Base-by-base conservation (phyloP, 1,140 invertebrate species). In the Apolygus lucorum region DNA sequence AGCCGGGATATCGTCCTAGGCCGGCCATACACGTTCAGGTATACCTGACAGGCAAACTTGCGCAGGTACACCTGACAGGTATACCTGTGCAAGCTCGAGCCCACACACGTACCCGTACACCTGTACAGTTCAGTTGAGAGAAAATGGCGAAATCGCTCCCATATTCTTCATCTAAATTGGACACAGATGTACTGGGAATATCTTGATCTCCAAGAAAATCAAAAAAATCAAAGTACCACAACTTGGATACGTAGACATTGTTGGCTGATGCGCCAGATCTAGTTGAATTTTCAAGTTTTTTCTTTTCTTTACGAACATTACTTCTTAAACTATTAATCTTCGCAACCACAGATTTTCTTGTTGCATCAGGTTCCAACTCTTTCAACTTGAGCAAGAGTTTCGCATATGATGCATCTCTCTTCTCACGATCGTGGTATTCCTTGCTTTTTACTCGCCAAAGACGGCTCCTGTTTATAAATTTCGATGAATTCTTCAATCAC, bases 271-370 rank as follows among this genome's bases (percentile, higher is more conserved):
- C 70, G 13, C 73, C 75, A 70, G 74, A 74, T 63, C 70, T 76
- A 42, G 71, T 67, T 27, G 71, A 73, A 29, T 68, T 67, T 24
- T 72, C 49, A 54, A 68, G 54, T 73, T 75, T 78, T 67, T 75
- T 76, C 65, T 71, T 73, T 73, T 78, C 73, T 68, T 75, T 76
- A 34, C 74, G 73, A 63, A 73, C 69, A 72, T 69, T 73, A 64
- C 73, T 74, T 73, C 75, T 72, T 66, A 77, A 69, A 74, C 73
- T 76, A 74, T 76, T 76, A 24, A 76, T 76, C 73, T 77, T 77
- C 72, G 68, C 74, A 27, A 73, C 65, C 68, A 76, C 74, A 27
- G 28, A 62, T 65, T 68, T 65, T 69, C 71, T 73, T 42, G 68
- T 75, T 25, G 74, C 70, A 68, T 73, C 54, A 24, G 75, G 71